Evolutionary conservation across 2,797 vertebrate species (phyloP), one percentile per base, ranked within the genome.

Genomic region (Lagocephalus sceleratus): DNA sequence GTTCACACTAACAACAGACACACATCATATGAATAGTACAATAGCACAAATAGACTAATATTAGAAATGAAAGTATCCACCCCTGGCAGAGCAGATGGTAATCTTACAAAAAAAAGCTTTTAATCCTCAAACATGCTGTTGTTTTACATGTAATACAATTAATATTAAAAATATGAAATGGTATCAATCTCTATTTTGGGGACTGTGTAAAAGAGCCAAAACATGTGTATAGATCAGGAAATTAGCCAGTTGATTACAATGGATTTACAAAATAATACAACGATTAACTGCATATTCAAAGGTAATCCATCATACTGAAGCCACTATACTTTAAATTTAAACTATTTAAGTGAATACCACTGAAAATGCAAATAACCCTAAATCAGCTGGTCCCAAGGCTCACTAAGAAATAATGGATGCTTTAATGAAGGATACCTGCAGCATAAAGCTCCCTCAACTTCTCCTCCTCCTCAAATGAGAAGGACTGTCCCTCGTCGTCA

Each of bases 401-500:
- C 43, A 19, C 21, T 20, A 46, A 46, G 19, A 12, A 3, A 43
- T 51, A 55, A 7, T 19, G 17, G 0, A 22, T 32, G 8, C 12
- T 56, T 40, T 14, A 20, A 42, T 19, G 17, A 26, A 5, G 20
- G 15, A n/a, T 49, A 97, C 96, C 95, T 84, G 94, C 85, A 52
- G 91, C 86, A 35, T 69, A 90, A 15, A 94, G 76, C 19, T 95
- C 94, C 57, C 90, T 91, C 52, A 95, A 69, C 80, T 95, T 96
- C 79, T 97, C 93, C 55, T 98, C 96, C 1, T 97, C 95, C 67
- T 98, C 96, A 0, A 90, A 92, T 66, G 86, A 92, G 40, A 91
- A 73, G 0, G 97, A 98, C 0, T 87, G 89, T 76, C 93, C 92
- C 44, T 98, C 97, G 14, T 97, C 96, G 1, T 97, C 95, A 0